These are phyloP conservation scores for Chymomyza costata DNA, from an alignment of 1,140 invertebrate species.

Conservation along the genomic window DNA sequence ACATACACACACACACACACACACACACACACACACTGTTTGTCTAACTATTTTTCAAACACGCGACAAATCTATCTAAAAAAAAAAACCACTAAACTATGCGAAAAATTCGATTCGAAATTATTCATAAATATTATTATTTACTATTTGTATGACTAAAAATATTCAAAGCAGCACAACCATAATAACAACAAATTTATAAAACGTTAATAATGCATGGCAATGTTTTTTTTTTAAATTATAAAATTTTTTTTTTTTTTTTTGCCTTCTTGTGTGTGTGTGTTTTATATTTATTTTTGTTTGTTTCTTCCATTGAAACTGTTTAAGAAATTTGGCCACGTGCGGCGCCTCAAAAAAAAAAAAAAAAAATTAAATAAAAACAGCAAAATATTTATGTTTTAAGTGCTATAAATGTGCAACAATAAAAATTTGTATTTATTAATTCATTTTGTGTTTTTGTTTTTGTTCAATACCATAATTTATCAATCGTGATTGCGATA, in stretches of 20 bases:
- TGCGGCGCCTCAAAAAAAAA: not conserved
- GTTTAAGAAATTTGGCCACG: no score
- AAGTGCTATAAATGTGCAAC: constrained; percentile 48
- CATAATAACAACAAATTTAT: constrained; percentile 11
- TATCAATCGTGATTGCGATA: not conserved
- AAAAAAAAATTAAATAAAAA: constrained; percentile 16
- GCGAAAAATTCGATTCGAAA: no score
- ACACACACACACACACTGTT: constrained; percentile 25
- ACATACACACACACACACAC: constrained; percentile 9
- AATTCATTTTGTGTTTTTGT: constrained; percentile 24
- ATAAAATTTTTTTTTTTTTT: no score
- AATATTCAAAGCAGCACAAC: constrained; percentile 29
- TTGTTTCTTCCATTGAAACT: no score
- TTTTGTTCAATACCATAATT: constrained; percentile 13
- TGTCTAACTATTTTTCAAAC: constrained; percentile 26
- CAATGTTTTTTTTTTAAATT: constrained; percentile 7
- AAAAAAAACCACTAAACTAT: no score
- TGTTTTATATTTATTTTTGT: no score
- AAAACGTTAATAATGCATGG: constrained; percentile 15
- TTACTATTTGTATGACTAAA: constrained; percentile 20
- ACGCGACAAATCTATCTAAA: no score
- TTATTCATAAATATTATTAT: constrained; percentile 8
- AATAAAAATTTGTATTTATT: constrained; percentile 49
- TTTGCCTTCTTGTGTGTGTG: no score
- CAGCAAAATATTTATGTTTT: constrained; percentile 40